These are phyloP conservation scores for Drosophila niveifrons DNA, from an alignment of 2,888 invertebrate genomes.

Conservation along the genomic window DNA sequence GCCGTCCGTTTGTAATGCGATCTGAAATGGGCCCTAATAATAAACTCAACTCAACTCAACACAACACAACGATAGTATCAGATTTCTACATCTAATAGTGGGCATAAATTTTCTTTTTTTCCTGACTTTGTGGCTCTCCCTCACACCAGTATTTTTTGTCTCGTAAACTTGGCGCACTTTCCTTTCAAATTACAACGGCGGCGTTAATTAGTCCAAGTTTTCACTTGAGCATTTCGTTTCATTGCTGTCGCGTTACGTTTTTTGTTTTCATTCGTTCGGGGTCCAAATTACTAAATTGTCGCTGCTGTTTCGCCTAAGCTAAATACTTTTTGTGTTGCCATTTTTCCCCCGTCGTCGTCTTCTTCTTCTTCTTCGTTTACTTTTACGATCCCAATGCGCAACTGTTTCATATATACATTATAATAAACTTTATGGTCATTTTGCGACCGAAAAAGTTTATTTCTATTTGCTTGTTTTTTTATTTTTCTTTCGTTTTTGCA, in stretches of 20 bases:
- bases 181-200: constrained; percentile 47
- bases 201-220: constrained; percentile 75
- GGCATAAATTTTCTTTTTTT: constrained; percentile 43
- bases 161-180: constrained; percentile 56
- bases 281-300: constrained; percentile 53
- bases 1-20: constrained; percentile 51
- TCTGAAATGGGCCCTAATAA: constrained; percentile 40
- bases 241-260: constrained; percentile 38
- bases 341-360: constrained; percentile 32
- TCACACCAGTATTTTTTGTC: constrained; percentile 7
- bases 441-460: constrained; percentile 68
- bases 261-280: constrained; percentile 5
- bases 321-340: constrained; percentile 24
- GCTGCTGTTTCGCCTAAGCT: constrained; percentile 31
- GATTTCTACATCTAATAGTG: constrained; percentile 52
- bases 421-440: constrained; percentile 76
- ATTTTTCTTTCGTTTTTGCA: constrained; percentile 30
- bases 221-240: constrained; percentile 65
- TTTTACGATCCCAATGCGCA: constrained; percentile 30
- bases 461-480: constrained; percentile 2
- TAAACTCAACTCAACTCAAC: constrained; percentile 32
- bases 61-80: constrained; percentile 31
- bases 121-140: not conserved
- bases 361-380: not conserved
- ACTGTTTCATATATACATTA: constrained; percentile 56